Conservation (phyloP, 2,888 invertebrate species). For the Cylloceria caligata region DNA sequence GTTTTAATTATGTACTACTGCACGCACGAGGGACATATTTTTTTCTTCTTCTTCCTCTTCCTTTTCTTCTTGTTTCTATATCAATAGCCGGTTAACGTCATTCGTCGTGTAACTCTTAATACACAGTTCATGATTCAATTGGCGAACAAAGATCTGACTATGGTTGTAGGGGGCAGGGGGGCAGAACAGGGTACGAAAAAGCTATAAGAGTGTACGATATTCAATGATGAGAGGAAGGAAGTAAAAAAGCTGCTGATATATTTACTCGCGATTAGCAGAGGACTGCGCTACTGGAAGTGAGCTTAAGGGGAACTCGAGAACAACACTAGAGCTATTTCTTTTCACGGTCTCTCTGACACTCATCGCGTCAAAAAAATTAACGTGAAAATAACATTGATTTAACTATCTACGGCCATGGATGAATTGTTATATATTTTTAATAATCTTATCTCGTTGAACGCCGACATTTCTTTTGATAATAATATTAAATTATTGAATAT, state of each 20-base stretch:
- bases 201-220: neutral
- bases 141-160: neutral
- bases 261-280: constrained; percentile 4
- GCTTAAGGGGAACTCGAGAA: neutral
- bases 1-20: neutral
- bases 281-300: neutral
- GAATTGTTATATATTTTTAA: neutral
- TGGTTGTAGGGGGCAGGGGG: neutral
- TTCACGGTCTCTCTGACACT: neutral
- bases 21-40: constrained; percentile 8
- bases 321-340: neutral
- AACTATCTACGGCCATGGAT: neutral
- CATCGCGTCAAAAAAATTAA: neutral
- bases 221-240: neutral
- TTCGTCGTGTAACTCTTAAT: neutral
- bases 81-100: constrained; percentile 45
- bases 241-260: constrained; percentile 7
- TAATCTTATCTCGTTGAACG: neutral
- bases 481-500: neutral
- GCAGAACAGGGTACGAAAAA: neutral
- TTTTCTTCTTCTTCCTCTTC: neutral
- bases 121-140: constrained; percentile 16
- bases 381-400: neutral
- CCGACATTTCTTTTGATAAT: neutral
- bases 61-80: constrained; percentile 34